Evolutionary conservation across 2,113 vertebrate genomes (phyloP).

Genomic region (Rhabdomys dilectus): DNA sequence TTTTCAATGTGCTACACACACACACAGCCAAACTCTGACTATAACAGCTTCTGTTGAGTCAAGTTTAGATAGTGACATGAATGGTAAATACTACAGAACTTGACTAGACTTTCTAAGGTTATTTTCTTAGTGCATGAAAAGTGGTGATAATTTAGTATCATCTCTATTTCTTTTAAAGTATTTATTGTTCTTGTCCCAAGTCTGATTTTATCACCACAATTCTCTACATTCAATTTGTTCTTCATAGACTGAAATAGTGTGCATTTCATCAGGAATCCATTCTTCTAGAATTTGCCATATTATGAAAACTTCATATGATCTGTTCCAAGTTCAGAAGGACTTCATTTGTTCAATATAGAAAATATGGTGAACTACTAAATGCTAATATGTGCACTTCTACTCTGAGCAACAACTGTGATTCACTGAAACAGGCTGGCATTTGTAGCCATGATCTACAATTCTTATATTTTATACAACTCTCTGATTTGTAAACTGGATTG

Average conservation of each 20-base stretch:
- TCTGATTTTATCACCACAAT: not conserved
- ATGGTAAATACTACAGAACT: not conserved
- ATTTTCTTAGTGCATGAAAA: not conserved
- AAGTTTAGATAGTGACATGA: not conserved
- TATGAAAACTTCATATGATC: not conserved
- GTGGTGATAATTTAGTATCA: not conserved
- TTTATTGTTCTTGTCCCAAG: not conserved
- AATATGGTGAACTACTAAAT: not conserved
- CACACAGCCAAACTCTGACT: too few relatives aligned
- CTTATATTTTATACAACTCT: not conserved
- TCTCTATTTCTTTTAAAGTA: not conserved
- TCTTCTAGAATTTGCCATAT: not conserved
- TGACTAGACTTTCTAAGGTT: not conserved
- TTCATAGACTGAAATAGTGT: not conserved
- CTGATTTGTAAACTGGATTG: not conserved
- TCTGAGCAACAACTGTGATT: not conserved
- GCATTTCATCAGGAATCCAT: not conserved
- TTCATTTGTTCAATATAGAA: not conserved
- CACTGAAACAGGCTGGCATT: not conserved
- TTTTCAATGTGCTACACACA: not conserved
- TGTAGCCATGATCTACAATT: not conserved
- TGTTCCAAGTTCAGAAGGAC: not conserved
- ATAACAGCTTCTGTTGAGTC: too few relatives aligned
- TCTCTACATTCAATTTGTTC: not conserved
- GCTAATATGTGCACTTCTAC: not conserved